Conservation (phyloP, 2,113 vertebrate genomes). For the Sturnira hondurensis region DNA sequence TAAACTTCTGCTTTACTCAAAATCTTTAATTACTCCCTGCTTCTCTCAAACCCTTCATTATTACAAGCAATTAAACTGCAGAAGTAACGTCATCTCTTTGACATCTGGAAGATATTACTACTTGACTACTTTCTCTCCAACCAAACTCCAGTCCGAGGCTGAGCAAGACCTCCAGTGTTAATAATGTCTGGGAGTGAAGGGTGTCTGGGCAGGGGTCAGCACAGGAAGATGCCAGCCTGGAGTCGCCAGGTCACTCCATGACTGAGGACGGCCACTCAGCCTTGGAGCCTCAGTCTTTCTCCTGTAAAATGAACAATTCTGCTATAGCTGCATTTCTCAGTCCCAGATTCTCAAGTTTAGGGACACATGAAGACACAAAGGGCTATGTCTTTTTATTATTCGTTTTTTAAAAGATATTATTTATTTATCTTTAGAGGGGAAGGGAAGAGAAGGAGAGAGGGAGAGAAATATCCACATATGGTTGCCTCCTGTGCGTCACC, state of each 20-base stretch:
- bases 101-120: constrained; percentile 26
- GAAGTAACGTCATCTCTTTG: background rate
- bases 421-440: too few species aligned
- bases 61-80: constrained; percentile 13
- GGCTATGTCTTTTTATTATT: background rate
- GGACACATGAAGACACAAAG: background rate
- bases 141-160: background rate
- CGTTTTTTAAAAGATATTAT: too few species aligned
- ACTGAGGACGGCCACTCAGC: accelerated
- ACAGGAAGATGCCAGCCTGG: too few species aligned
- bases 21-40: background rate
- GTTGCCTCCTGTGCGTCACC: too few species aligned
- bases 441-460: too few species aligned
- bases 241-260: accelerated
- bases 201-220: background rate
- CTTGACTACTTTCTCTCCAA: background rate
- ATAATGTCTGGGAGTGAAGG: too few species aligned
- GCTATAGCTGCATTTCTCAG: background rate
- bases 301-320: background rate
- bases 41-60: constrained; percentile 25
- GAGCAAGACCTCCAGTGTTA: background rate
- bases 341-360: background rate
- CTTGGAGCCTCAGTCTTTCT: background rate
- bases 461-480: too few species aligned
- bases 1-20: background rate